Evolutionary conservation across 2,797 vertebrate genomes (phyloP), one percentile per base, ranked within the genome.

Genomic region (Bradypodion pumilum): DNA sequence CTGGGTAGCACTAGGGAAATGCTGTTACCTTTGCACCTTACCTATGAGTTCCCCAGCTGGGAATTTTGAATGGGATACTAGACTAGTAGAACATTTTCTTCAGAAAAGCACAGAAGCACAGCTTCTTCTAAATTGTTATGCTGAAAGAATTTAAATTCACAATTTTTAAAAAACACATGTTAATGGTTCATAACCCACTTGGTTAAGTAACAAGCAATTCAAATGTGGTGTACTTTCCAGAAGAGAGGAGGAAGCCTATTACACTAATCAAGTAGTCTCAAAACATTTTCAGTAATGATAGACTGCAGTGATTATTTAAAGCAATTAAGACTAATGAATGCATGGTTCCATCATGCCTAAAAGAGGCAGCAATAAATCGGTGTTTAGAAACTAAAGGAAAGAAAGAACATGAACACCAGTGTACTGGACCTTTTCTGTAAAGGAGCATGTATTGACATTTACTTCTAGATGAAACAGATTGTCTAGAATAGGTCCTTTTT

Each of bases 281-380:
- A 13, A n/a, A n/a, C 72, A 37, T 72, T 63, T n/a, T 74, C 42
- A 46, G 6, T 74, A 82, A 74, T 73, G 29, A 73, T 74, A 32
- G 35, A 81, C 60, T 65, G 27, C 40, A 72, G 2, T 37, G 27
- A 49, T 76, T 74, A 56, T 44, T 78, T 52, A 85, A 89, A 75
- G 46, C 42, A 66, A 35, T 46, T 74, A 59, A 69, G 49, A 74
- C 52, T 70, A 56, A 42, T 78, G 29, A 44, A 78, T 63, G 52
- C 52, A 56, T 56, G 52, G 52, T 56, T 56, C 52, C 52, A 56
- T 56, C 52, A 56, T 56, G 52, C 19, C n/a, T 16, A 56, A 56
- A 56, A 56, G 52, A 56, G 52, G 52, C 52, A 56, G 3, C 21
- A 56, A 56, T 56, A 19, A 56, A 19, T 56, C 21, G 15, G 16